Conservation (phyloP, 1,140 invertebrate species). For the Drosophila busckii region DNA sequence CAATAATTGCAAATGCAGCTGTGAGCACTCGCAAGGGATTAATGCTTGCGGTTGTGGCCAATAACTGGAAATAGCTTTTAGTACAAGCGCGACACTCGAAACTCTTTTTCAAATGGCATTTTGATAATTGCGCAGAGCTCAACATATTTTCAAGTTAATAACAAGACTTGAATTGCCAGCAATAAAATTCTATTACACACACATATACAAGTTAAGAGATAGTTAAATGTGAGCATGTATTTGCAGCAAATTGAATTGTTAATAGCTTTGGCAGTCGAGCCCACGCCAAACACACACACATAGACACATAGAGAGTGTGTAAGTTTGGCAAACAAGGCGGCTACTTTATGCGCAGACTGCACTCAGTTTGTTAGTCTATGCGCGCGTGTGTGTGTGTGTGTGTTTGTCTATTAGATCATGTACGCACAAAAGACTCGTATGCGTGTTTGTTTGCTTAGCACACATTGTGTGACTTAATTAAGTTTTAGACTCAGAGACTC, state of each 20-base stretch:
- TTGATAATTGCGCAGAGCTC: too few relatives aligned
- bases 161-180: not conserved
- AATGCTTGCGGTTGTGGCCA: too few relatives aligned
- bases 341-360: not conserved
- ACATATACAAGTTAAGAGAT: not conserved
- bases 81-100: too few relatives aligned
- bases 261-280: not conserved
- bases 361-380: too few relatives aligned
- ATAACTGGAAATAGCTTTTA: too few relatives aligned
- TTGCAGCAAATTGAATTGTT: conserved; percentile 19
- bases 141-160: too few relatives aligned
- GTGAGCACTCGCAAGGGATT: too few relatives aligned
- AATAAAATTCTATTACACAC: not conserved
- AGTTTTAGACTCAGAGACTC: conserved; percentile 11
- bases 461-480: conserved; percentile 25
- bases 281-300: not conserved
- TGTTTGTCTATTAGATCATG: conserved; percentile 28
- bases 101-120: too few relatives aligned
- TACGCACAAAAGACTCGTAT: conserved; percentile 1
- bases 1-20: too few relatives aligned
- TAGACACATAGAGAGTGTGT: not conserved
- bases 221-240: not conserved
- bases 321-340: conserved; percentile 7
- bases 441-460: conserved; percentile 19
- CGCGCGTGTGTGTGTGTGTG: not conserved